Evolutionary conservation across 2,797 vertebrate species (phyloP).

Genomic region (Sebastes kiyomatsui): DNA sequence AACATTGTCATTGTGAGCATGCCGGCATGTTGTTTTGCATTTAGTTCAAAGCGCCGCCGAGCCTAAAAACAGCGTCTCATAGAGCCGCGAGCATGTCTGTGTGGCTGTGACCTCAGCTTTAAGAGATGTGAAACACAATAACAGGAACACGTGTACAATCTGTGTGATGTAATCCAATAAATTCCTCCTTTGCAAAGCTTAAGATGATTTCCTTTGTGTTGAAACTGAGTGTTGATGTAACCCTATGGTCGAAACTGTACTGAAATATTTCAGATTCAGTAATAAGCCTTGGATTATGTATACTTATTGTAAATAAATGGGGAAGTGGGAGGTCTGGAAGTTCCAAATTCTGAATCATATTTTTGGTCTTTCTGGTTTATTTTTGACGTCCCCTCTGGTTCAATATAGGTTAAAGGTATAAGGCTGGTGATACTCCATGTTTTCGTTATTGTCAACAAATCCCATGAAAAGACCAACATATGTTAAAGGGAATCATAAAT

Average conservation of each 20-base stretch:
- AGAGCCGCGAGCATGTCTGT: neutral
- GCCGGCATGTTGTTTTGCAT: neutral
- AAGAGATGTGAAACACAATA: no score
- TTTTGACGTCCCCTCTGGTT: neutral
- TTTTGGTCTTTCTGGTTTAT: neutral
- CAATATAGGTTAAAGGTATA: neutral
- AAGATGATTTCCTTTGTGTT: neutral
- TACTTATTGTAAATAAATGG: neutral
- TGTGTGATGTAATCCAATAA: neutral
- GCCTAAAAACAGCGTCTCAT: neutral
- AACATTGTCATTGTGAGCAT: neutral
- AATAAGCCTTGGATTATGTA: neutral
- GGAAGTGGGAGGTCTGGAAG: neutral
- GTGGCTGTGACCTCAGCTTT: neutral
- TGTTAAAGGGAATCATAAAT: no score
- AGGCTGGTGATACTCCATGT: no score
- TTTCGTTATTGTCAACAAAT: no score
- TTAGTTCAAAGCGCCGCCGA: neutral
- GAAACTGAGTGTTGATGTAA: no score
- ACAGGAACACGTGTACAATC: no score
- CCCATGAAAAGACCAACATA: no score
- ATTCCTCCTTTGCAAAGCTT: neutral
- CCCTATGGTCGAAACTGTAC: no score
- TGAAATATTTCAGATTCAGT: no score
- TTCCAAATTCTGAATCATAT: neutral